Base-by-base conservation (phyloP, 2,888 invertebrate genomes). In the Chorisops tibialis region DNA sequence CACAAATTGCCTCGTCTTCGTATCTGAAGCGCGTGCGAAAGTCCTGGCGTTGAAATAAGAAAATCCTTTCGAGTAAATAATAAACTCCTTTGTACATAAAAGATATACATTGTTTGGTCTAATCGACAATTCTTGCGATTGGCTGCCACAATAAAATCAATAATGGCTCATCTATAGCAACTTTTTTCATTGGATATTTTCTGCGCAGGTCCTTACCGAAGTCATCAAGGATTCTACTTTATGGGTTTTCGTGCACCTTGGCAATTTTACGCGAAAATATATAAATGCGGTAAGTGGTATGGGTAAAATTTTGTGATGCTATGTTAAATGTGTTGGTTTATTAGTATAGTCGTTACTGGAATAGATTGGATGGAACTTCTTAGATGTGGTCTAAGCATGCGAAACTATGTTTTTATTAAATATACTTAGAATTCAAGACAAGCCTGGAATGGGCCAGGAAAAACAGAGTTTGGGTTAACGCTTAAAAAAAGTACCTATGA, bases 141-240 rank as follows among this genome's bases (percentile, higher is more conserved):
- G 67, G 67, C 51, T 66, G 59, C 11, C 43, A 63, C 61, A 64
- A 62, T 66, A 51, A 66, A 67, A 65, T 67, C 64, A 54, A 67
- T 67, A 66, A 67, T 66, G 63, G 66, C 62, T 63, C 64, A 64
- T 64, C 63, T 38, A 47, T 41, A 63, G 48, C 51, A 63, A 62
- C 58, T 59, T 62, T 59, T 54, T 63, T 59, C 61, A 66, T 66
- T 67, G 65, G 67, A 63, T 65, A 62, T 62, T 52, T 66, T 64
- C 61, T 58, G 67, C 66, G 67, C 67, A 56, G 43, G 56, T 45
- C 24, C 45, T 22, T 19, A 9, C 6, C n/a, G n/a, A 1, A 11
- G 21, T 21, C 19, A 3, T 4, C 2, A 19, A 11, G n/a, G 21
- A 6, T 9, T 30, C 30, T 5, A 45, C 30, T 56, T 56, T 56